These are phyloP conservation scores for Heliocidaris tuberculata DNA, from an alignment of 35 echinoderm and acorn worm genomes.

Conservation along the genomic window DNA sequence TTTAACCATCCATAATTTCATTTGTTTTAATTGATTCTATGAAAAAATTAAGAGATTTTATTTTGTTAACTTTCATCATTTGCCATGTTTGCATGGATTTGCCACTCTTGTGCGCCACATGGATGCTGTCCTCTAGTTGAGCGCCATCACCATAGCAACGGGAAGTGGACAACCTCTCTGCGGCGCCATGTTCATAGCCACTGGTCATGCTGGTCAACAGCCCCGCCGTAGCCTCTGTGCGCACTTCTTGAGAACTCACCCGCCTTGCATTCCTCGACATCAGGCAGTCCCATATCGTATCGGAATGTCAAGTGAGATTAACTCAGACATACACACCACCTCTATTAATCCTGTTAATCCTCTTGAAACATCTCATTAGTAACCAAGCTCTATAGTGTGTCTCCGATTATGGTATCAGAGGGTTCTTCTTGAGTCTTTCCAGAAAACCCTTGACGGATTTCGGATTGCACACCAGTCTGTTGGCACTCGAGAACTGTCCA, in stretches of 20 bases:
- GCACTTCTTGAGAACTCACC: background rate
- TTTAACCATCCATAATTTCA: too few relatives aligned
- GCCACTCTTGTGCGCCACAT: too few relatives aligned
- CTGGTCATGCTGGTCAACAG: background rate
- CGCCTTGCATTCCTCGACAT: background rate
- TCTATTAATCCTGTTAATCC: conserved; percentile 7
- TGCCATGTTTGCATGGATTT: too few relatives aligned
- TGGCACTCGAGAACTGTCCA: background rate
- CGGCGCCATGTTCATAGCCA: background rate
- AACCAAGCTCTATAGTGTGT: background rate
- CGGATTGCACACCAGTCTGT: background rate
- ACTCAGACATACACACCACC: background rate
- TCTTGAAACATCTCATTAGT: conserved; percentile 5
- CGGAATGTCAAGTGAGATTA: conserved; percentile 1
- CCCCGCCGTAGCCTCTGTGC: background rate
- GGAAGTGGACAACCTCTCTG: background rate
- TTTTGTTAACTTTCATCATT: too few relatives aligned
- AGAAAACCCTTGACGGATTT: background rate
- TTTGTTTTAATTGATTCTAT: too few relatives aligned
- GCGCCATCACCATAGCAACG: background rate
- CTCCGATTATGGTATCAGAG: background rate
- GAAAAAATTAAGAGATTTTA: too few relatives aligned
- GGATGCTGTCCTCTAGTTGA: too few relatives aligned
- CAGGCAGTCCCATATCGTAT: background rate
- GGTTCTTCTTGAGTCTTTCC: background rate